Evolutionary conservation across 2,888 invertebrate species (phyloP).

Genomic region (Mesorhabditis belari): DNA sequence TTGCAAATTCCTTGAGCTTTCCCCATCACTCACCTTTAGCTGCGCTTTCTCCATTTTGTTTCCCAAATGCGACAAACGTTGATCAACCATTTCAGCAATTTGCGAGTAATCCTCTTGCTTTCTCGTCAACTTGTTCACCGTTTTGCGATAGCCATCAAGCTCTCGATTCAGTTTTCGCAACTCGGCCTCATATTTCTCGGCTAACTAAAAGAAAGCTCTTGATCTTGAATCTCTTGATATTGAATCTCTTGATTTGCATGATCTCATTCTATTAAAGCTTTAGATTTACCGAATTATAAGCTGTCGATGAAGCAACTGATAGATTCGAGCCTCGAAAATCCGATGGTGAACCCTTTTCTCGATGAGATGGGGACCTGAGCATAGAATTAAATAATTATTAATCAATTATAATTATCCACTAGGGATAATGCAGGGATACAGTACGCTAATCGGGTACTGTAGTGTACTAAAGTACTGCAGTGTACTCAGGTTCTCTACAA

Average conservation of each 20-base stretch:
- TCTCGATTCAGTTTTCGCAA: constrained; percentile 81
- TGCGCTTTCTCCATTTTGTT: constrained; percentile 86
- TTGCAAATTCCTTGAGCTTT: background rate
- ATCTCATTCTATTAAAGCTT: no score
- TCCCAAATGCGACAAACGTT: constrained; percentile 91
- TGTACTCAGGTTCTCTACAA: no score
- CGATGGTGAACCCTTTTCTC: background rate
- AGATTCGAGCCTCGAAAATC: constrained; percentile 21
- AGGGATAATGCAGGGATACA: no score
- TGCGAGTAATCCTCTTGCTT: constrained; percentile 80
- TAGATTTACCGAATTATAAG: constrained; percentile 14
- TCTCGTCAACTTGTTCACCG: constrained; percentile 86
- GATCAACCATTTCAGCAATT: constrained; percentile 90
- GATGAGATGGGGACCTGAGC: background rate
- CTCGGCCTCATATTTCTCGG: constrained; percentile 91
- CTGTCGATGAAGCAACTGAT: constrained; percentile 24
- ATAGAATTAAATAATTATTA: no score
- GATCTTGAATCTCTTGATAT: no score
- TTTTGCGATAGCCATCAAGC: constrained; percentile 84
- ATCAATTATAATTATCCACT: no score
- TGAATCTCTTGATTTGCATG: no score
- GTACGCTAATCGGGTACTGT: no score
- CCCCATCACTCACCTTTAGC: constrained; percentile 61
- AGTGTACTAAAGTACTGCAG: no score
- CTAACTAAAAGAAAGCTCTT: constrained; percentile 59